These are phyloP conservation scores for Plagodis dolabraria DNA, from an alignment of 2,888 invertebrate genomes.

Conservation along the genomic window DNA sequence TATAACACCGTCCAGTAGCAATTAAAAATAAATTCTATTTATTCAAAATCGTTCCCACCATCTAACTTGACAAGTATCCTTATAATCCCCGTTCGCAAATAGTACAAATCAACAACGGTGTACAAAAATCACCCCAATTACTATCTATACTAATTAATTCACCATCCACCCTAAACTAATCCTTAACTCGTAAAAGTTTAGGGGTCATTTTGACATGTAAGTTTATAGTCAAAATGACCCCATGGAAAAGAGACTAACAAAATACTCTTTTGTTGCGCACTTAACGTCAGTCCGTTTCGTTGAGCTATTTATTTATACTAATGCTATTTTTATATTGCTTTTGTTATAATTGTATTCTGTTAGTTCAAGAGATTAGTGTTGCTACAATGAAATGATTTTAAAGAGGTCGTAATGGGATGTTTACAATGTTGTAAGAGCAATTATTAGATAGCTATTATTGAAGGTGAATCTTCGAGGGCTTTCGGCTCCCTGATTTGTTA, in stretches of 20 bases:
- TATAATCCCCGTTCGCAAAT: conserved; percentile 54
- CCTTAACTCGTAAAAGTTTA: not conserved
- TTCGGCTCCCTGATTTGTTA: not conserved
- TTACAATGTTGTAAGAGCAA: conserved; percentile 13
- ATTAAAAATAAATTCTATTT: conserved; percentile 2
- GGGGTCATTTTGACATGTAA: conserved; percentile 1
- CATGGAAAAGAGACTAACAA: conserved; percentile 47
- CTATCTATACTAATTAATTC: conserved; percentile 21
- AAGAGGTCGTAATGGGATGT: conserved; percentile 13
- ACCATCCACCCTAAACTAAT: conserved; percentile 1
- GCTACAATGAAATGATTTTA: conserved; percentile 18
- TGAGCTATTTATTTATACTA: conserved; percentile 74
- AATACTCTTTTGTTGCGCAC: conserved; percentile 68
- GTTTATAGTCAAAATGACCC: conserved; percentile 9
- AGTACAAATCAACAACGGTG: conserved; percentile 37
- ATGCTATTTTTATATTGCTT: conserved; percentile 71
- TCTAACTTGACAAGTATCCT: conserved; percentile 59
- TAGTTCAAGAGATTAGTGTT: conserved; percentile 30
- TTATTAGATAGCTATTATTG: conserved; percentile 14
- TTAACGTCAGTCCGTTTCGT: conserved; percentile 67
- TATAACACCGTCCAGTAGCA: too few relatives aligned
- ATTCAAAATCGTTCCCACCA: conserved; percentile 37
- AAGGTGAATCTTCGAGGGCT: conserved; percentile 17
- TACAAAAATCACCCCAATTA: conserved; percentile 41
- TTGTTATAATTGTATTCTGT: conserved; percentile 45